Evolutionary conservation across 2,797 vertebrate species (phyloP).

Genomic region (Harpagifer antarcticus): DNA sequence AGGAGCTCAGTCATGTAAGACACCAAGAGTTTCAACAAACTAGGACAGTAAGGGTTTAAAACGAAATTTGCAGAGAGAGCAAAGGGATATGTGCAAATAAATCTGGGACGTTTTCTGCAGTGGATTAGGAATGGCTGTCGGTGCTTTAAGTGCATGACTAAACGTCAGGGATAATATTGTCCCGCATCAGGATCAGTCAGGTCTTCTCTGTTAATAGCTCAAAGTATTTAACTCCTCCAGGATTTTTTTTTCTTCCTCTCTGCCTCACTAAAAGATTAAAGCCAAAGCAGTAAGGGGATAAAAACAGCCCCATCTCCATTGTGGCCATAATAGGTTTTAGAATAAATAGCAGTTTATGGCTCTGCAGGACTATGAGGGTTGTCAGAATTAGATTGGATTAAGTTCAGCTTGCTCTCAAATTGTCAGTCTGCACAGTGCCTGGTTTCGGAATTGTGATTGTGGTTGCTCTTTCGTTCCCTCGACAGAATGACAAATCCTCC

Average conservation of each 20-base stretch:
- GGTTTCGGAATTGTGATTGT: constrained; percentile 74
- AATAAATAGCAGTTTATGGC: constrained; percentile 87
- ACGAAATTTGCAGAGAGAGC: constrained; percentile 62
- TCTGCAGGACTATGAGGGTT: constrained; percentile 81
- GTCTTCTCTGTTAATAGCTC: constrained; percentile 84
- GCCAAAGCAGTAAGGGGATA: constrained; percentile 82
- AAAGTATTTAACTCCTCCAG: constrained; percentile 85
- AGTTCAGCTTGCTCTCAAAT: constrained; percentile 80
- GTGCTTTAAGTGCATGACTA: constrained; percentile 86
- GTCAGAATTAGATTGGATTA: constrained; percentile 87
- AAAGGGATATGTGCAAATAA: constrained; percentile 74
- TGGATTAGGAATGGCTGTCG: constrained; percentile 83
- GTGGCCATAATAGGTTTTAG: constrained; percentile 87
- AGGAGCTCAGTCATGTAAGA: constrained; percentile 99
- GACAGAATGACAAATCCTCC: constrained; percentile 98
- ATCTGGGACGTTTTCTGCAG: constrained; percentile 73
- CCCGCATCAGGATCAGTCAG: constrained; percentile 83
- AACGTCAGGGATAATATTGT: constrained; percentile 86
- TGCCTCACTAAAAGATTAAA: constrained; percentile 82
- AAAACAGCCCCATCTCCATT: constrained; percentile 83
- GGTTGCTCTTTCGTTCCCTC: constrained; percentile 71
- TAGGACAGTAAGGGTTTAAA: constrained; percentile 70
- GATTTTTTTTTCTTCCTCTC: constrained; percentile 61
- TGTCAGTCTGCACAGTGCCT: constrained; percentile 80
- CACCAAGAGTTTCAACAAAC: constrained; percentile 55